Base-by-base conservation (phyloP, 2,888 invertebrate genomes). In the Clunio marinus region DNA sequence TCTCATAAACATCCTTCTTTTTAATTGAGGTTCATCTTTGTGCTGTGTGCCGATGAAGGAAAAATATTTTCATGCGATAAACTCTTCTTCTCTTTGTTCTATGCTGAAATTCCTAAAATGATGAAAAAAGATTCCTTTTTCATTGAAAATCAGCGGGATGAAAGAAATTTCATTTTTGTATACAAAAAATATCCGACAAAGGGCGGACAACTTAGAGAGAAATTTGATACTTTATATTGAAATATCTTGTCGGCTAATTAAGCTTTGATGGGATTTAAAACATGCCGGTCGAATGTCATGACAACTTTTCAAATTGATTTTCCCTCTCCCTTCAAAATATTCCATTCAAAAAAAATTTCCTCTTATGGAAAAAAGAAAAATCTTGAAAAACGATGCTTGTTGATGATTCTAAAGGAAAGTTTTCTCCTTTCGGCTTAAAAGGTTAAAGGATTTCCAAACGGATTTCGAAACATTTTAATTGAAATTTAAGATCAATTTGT, bases 401-500 rank as follows among this genome's bases (percentile, higher is more conserved):
- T 32, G 41, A 8, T 3, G 13, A 32, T 32, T 13, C n/a, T 20
- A 17, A 22, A 22, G 3, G 17, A 51, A 51, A 51, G 20, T 58
- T 58, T 27, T 20, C n/a, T n/a, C n/a, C n/a, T 10, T 28, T 28
- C 58, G 7, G 5, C 60, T 60, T 35, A 37, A 60, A 17, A 60
- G 37, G 32, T 59, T 59, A 32, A 59, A 55, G 24, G 24, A 57
- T 51, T 22, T n/a, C 17, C 27, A 27, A 57, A 22, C 7, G 57
- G 15, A n/a, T 45, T 45, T 7, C 4, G 24, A 55, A 55, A 22
- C 24, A 55, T 35, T 59, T 59, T 35, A 59, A 59, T 59, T 28
- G 59, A 32, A 59, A 59, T 22, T 59, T 32, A 32, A 59, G 59
- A 51, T 32, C 51, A 51, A 51, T 17, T 51, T 57, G 25, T 5